Conservation (phyloP, 2,888 invertebrate species). For the Alviniconcha strummeri region DNA sequence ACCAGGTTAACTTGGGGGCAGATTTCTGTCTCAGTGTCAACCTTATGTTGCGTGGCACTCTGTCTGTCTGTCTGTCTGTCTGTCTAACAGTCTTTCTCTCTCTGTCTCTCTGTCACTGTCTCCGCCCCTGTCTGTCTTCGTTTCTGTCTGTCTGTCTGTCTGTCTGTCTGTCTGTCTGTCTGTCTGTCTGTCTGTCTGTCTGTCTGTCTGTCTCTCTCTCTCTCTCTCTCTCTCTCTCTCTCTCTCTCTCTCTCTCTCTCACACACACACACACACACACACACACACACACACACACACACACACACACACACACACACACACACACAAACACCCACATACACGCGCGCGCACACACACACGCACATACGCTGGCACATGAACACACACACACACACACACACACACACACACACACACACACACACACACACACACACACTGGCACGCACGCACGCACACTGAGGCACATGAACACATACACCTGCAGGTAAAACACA, state of each 20-base stretch:
- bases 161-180: too few species aligned
- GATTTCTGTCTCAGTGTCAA: too few species aligned
- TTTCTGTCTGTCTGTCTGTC: too few species aligned
- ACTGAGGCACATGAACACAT: neutral
- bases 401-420: conserved; percentile 9
- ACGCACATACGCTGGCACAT: neutral
- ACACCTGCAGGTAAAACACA: neutral
- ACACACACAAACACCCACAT: neutral
- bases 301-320: conserved; percentile 5
- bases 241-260: too few species aligned
- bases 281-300: neutral
- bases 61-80: neutral
- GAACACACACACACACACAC: conserved; percentile 6
- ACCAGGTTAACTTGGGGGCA: too few species aligned
- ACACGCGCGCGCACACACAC: neutral
- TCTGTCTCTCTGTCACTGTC: neutral
- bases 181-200: too few species aligned
- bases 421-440: neutral
- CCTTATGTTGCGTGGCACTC: too few species aligned
- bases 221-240: too few species aligned
- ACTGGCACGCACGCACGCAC: neutral
- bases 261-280: too few species aligned
- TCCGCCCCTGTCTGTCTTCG: too few species aligned
- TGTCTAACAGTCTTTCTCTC: neutral
- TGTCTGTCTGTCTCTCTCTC: too few species aligned